Percentiles rank a stretch among this genome's conserved stretches.
phyloP scores from a whole-genome alignment of 2,797 vertebrate genomes.

The Propithecus deckenii region DNA sequence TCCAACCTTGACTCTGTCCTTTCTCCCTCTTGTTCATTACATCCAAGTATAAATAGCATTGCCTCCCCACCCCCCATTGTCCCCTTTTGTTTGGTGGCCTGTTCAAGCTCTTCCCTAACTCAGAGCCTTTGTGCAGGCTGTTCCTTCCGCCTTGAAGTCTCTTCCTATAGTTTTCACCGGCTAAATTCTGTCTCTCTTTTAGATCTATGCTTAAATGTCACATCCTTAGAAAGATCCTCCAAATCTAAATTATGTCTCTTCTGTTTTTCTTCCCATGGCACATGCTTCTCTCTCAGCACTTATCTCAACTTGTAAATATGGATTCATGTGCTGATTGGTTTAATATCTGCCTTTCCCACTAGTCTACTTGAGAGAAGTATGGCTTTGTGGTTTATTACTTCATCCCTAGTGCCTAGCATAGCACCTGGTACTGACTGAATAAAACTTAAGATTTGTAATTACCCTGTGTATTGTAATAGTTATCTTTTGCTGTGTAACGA shows the following conservation, averaged over 20 bases:
- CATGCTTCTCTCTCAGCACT: background rate
- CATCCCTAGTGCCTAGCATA: background rate
- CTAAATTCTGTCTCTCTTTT: background rate
- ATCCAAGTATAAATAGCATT: background rate
- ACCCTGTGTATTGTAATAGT: background rate
- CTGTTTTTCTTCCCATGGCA: background rate
- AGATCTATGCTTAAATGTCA: background rate
- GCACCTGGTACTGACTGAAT: background rate
- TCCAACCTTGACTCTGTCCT: background rate
- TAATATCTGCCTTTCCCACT: background rate
- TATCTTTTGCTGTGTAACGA: background rate
- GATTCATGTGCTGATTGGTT: background rate
- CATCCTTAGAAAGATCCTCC: background rate
- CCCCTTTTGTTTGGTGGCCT: background rate
- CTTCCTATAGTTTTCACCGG: background rate
- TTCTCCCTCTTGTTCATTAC: background rate
- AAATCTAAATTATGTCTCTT: background rate
- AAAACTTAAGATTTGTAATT: background rate
- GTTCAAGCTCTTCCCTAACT: background rate
- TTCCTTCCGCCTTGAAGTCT: background rate
- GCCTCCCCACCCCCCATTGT: no score
- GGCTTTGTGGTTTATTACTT: background rate
- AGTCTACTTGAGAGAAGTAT: background rate
- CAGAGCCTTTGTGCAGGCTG: background rate
- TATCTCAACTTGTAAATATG: background rate